A percentile compares a stretch with the other conserved stretches of the same genome.
phyloP scores from a whole-genome alignment of 2,888 invertebrate genomes.

The Melanophora roralis region DNA sequence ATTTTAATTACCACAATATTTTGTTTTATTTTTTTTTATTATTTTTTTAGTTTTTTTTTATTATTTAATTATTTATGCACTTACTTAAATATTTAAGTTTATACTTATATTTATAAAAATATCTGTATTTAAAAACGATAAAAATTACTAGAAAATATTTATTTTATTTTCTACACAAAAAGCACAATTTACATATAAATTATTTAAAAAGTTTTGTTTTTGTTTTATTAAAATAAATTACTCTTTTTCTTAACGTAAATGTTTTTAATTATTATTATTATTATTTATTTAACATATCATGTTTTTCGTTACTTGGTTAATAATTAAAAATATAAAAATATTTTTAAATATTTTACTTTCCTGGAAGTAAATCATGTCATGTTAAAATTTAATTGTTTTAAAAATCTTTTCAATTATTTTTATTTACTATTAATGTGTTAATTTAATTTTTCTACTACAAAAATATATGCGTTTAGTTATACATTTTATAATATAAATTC shows the following conservation, averaged over 20 bases:
- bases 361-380: background rate
- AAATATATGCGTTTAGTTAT: constrained; percentile 39
- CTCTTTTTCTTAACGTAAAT: too few relatives aligned
- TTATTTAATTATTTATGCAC: background rate
- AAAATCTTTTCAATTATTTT: constrained; percentile 43
- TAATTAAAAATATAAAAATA: constrained; percentile 49
- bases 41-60: background rate
- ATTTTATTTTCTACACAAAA: constrained; percentile 46
- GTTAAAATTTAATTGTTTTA: background rate
- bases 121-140: constrained; percentile 30
- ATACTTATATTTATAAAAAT: constrained; percentile 44
- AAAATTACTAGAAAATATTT: constrained; percentile 45
- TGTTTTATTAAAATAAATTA: constrained; percentile 28
- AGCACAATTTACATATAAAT: constrained; percentile 29
- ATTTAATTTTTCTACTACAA: constrained; percentile 40
- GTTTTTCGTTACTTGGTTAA: background rate
- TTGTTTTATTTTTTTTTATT: constrained; percentile 19
- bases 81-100: constrained; percentile 26
- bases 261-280: constrained; percentile 9
- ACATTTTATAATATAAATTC: background rate
- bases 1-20: constrained; percentile 11
- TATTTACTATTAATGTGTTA: constrained; percentile 28
- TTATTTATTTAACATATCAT: background rate
- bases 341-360: constrained; percentile 26
- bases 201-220: background rate